Percentiles rank a stretch among this genome's conserved stretches.
Conservation (phyloP, 2,113 vertebrate species). For the Jacana jacana region DNA sequence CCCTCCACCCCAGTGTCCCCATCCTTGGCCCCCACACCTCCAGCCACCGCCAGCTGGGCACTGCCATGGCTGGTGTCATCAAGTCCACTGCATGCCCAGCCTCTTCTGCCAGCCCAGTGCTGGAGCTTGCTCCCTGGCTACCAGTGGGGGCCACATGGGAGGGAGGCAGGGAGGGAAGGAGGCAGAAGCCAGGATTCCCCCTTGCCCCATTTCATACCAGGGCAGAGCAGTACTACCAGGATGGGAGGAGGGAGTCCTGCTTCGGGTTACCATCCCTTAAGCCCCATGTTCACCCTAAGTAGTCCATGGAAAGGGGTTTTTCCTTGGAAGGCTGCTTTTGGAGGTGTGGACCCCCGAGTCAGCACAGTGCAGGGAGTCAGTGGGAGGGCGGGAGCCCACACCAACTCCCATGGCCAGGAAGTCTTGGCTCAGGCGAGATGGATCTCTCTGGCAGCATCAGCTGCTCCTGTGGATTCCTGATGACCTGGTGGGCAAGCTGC, state of each 20-base stretch:
- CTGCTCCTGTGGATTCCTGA: accelerated
- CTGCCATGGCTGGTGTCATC: background rate
- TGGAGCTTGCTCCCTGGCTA: background rate
- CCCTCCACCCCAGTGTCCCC: accelerated
- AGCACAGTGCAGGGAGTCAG: accelerated
- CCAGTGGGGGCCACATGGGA: accelerated
- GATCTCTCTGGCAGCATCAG: background rate
- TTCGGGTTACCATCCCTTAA: background rate
- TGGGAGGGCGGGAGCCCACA: background rate
- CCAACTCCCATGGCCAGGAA: accelerated
- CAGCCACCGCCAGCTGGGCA: background rate
- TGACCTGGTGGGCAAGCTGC: accelerated
- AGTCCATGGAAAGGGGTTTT: background rate
- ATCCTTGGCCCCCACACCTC: background rate
- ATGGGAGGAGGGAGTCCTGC: accelerated
- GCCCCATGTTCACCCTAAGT: background rate
- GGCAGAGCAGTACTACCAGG: background rate
- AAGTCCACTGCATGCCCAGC: accelerated
- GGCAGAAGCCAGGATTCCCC: background rate
- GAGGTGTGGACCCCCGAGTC: accelerated
- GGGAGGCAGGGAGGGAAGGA: background rate
- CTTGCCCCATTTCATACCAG: accelerated
- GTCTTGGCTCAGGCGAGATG: background rate
- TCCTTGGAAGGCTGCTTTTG: background rate
- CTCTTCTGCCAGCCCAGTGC: accelerated